Evolutionary conservation across 2,113 vertebrate genomes (phyloP).

Genomic region (Burhinus bistriatus): DNA sequence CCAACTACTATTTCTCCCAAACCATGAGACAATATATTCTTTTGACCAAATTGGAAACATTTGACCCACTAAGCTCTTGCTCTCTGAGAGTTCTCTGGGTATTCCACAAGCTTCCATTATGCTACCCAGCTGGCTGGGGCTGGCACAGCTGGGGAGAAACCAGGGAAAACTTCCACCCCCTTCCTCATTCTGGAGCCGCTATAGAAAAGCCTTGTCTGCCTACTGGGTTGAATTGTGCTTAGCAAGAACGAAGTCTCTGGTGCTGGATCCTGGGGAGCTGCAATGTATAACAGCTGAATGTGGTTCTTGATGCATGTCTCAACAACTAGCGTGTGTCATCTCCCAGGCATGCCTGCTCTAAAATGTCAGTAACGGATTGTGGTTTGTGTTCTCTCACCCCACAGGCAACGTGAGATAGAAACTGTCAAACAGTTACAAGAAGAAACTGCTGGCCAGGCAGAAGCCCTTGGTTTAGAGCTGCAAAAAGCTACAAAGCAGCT

Average conservation of each 20-base stretch:
- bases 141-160: background rate
- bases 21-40: background rate
- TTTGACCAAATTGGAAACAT: background rate
- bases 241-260: background rate
- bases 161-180: background rate
- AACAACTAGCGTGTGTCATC: background rate
- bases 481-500: background rate
- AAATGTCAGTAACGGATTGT: constrained; percentile 37
- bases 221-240: background rate
- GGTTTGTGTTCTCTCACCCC: constrained; percentile 27
- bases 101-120: background rate
- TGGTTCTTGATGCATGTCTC: background rate
- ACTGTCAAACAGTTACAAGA: constrained; percentile 36
- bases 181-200: background rate
- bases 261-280: background rate
- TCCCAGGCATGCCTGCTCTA: background rate
- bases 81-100: background rate
- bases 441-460: constrained; percentile 37
- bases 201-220: background rate
- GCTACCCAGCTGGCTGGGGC: background rate
- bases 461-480: background rate
- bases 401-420: constrained; percentile 54
- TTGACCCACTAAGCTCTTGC: background rate
- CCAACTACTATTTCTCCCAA: background rate
- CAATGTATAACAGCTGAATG: background rate